phyloP scores from a whole-genome alignment of 37 sponge, comb jelly and placozoan genomes.

The Beroe ovata region DNA sequence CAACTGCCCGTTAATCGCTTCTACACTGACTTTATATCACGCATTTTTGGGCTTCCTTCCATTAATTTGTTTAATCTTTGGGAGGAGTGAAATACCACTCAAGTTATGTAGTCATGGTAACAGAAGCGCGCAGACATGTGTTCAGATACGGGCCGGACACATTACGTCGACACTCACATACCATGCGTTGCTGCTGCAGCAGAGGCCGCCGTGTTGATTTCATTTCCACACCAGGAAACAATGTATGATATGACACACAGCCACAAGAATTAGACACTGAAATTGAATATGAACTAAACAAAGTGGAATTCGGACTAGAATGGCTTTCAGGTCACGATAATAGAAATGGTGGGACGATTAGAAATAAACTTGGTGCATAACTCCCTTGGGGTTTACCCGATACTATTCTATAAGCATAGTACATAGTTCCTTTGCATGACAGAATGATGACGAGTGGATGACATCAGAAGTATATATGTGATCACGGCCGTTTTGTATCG shows the following conservation, averaged over 20 bases:
- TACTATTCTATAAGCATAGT: no score
- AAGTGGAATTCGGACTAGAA: no score
- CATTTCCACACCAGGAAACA: neutral
- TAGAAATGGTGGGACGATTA: no score
- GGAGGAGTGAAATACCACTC: neutral
- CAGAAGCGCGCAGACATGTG: neutral
- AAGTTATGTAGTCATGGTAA: slow-evolving; percentile 30
- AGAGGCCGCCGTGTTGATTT: neutral
- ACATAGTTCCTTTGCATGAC: no score
- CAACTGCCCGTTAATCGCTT: slow-evolving; percentile 58
- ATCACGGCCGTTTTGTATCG: no score
- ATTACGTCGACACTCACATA: neutral
- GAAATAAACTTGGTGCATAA: no score
- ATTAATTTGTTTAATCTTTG: slow-evolving; percentile 33
- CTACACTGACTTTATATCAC: slow-evolving; percentile 13
- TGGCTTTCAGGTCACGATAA: no score
- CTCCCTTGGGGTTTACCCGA: no score
- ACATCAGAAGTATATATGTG: no score
- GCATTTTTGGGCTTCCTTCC: slow-evolving; percentile 45
- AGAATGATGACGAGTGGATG: no score
- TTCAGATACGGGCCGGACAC: neutral
- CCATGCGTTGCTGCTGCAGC: no score
- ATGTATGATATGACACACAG: neutral
- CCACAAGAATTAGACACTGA: neutral
- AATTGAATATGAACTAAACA: neutral